Evolutionary conservation across 2,888 invertebrate species (phyloP), one percentile per base, ranked within the genome.

Genomic region (Synergus gifuensis): DNA sequence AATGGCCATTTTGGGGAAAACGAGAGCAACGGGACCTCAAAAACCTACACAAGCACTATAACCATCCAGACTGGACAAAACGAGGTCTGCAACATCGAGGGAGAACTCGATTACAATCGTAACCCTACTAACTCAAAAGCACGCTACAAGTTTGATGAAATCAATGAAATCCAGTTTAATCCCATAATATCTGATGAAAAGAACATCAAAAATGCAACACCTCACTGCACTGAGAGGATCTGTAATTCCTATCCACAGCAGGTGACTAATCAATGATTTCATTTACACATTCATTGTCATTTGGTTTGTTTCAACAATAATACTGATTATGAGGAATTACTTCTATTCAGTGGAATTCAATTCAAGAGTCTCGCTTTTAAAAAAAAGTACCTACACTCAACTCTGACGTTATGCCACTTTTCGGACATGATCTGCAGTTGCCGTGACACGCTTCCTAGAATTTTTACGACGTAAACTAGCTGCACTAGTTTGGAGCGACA

Each of bases 41-140:
- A 90, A 88, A 91, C 89, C n/a, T 92, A 89, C 86, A 92, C 90
- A 83, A 92, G 91, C 83, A 92, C 91, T 40, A 88, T 92, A 83
- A 92, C 90, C 84, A 91, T 92, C 81, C 90, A 89, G 82, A 90
- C 92, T 58, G 87, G 88, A 84, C 84, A 83, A 80, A 88, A 85
- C 82, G 89, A 88, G 87, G 88, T 86, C 90, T 87, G 88, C 86
- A 86, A 84, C 40, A 78, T 79, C 69, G 73, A 79, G 66, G 81
- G 69, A 78, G 79, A 84, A 44, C 84, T 83, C 78, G 85, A 86
- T 73, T 82, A 86, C 83, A 87, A 88, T 66, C 83, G 85, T 83
- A 87, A 87, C 82, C 82, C 84, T 76, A 87, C 87, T 87, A 87
- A 87, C 87, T 86, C 84, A 79, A 85, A 85, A 83, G 81, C 83